Base-by-base conservation (phyloP, 2,888 invertebrate genomes). In the Ptychoptera contaminata region DNA sequence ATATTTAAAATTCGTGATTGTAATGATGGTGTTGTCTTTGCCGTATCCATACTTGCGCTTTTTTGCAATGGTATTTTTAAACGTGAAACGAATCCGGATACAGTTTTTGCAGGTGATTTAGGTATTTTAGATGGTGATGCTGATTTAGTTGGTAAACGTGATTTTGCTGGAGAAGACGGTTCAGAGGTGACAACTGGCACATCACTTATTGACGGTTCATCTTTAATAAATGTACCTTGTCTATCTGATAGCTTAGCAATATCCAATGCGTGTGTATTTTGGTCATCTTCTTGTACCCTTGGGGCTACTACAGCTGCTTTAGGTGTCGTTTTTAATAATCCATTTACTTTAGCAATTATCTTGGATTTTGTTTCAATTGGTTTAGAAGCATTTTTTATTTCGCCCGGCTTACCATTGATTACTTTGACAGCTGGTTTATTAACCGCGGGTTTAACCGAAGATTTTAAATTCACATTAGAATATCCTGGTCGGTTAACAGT, bases 181-280 rank as follows among this genome's bases (percentile, higher is more conserved):
- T 47, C 44, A 4, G 50, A 53, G 39, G 16, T 60, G 16, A 65
- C 64, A 35, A 63, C 54, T n/a, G 65, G 66, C 43, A 65, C 60
- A 42, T 60, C 58, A 2, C 56, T 52, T 40, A 57, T 57, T 12
- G 60, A 58, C 1, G 72, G 70, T 51, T 86, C 85, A 54, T 91
- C 90, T 64, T 91, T 92, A 0, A 88, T 86, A 59, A 93, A 93
- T 0, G 93, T 93, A 11, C 88, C 88, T 62, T 93, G 91, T 29
- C 92, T 73, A 51, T 84, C 83, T 32, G 84, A 60, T 0, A 74
- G 72, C 1, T 72, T 14, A 2, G 46, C 23, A 32, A 23, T 23
- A 23, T 7, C 23, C 23, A 23, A 23, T 23, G 23, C 7, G 7
- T 16, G 48, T 30, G 32, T 50, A 12, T 12, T 44, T 55, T 51